phyloP scores from a whole-genome alignment of 2,113 vertebrate species.

The Sorex araneus region DNA sequence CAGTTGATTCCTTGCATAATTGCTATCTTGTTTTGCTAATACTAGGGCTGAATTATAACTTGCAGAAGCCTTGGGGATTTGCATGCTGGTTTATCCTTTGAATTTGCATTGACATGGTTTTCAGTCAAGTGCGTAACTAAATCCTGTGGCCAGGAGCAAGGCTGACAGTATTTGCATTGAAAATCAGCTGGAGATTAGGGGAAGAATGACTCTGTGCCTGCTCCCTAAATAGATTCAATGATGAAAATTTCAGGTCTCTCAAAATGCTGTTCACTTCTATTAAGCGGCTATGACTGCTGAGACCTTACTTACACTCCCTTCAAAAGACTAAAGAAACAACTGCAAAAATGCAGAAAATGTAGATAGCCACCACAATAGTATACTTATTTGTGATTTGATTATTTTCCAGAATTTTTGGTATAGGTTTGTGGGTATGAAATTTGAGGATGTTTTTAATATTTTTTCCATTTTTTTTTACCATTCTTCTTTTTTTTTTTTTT shows the following conservation, averaged over 20 bases:
- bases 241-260: constrained; percentile 79
- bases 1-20: constrained; percentile 87
- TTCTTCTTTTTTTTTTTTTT: too few species aligned
- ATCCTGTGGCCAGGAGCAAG: constrained; percentile 82
- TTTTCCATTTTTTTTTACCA: too few species aligned
- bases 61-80: constrained; percentile 86
- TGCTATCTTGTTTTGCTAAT: constrained; percentile 89
- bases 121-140: constrained; percentile 89
- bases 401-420: constrained; percentile 16
- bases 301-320: not conserved
- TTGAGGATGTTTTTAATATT: not conserved
- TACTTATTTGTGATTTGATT: not conserved
- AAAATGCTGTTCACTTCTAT: constrained; percentile 77
- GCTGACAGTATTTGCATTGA: constrained; percentile 86
- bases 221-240: constrained; percentile 81
- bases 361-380: not conserved
- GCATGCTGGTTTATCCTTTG: constrained; percentile 83
- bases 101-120: constrained; percentile 89
- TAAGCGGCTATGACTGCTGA: constrained; percentile 57
- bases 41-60: constrained; percentile 86
- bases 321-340: constrained; percentile 51
- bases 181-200: constrained; percentile 84
- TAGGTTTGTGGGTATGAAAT: not conserved
- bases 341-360: too few species aligned
- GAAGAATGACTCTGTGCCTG: constrained; percentile 69